A percentile compares a stretch with the other conserved stretches of the same genome.
Evolutionary conservation across 1,140 invertebrate genomes (phyloP).

Genomic region (Drosophila funebris): DNA sequence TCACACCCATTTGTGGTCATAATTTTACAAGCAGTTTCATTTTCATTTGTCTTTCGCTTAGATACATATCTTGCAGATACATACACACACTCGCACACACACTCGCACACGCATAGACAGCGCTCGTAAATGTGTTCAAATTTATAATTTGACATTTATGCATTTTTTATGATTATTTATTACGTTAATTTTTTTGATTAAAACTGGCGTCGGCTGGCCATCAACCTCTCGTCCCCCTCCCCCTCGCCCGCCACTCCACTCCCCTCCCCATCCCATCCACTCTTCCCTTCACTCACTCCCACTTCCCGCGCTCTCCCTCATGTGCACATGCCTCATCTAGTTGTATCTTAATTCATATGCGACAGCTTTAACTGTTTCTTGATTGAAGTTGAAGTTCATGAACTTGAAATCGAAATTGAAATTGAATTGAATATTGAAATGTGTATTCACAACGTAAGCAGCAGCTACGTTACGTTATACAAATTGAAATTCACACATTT

Average conservation of each 20-base stretch:
- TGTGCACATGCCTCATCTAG: neutral
- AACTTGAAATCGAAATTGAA: constrained; percentile 10
- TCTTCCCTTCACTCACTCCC: neutral
- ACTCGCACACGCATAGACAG: neutral
- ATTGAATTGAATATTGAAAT: neutral
- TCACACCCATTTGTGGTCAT: constrained; percentile 6
- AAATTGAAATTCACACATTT: neutral
- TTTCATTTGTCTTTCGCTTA: constrained; percentile 16
- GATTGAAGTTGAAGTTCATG: constrained; percentile 7
- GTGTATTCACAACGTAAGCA: neutral
- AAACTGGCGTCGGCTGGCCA: constrained; percentile 26
- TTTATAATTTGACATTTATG: constrained; percentile 73
- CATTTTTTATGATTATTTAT: constrained; percentile 72
- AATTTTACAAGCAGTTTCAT: constrained; percentile 21
- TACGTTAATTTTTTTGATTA: constrained; percentile 69
- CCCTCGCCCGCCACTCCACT: neutral
- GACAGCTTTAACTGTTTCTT: constrained; percentile 31
- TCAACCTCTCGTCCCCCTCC: neutral
- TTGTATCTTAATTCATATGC: constrained; percentile 46
- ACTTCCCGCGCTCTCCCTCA: too few relatives aligned
- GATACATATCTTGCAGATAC: constrained; percentile 29
- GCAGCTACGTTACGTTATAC: neutral
- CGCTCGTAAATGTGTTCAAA: constrained; percentile 42
- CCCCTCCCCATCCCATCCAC: neutral
- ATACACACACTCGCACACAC: constrained; percentile 1